Percentiles rank a stretch among this genome's conserved stretches.
phyloP scores from a whole-genome alignment of 2,797 vertebrate genomes.

The Poeciliopsis gracilis region DNA sequence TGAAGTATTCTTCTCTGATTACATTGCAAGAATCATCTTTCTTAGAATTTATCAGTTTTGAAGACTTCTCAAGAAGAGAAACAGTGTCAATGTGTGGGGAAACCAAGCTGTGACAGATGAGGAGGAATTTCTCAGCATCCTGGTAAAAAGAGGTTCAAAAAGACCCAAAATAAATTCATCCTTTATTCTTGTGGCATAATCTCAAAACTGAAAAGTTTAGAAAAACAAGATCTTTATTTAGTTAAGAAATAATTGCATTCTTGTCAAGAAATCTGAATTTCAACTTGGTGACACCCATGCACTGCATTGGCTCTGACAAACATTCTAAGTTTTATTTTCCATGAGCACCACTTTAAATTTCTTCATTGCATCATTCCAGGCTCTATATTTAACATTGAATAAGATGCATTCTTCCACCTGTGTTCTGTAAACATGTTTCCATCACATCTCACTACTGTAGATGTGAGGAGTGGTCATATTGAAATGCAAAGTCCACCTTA shows the following conservation, averaged over 20 bases:
- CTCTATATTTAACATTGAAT: too few species aligned
- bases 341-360: too few species aligned
- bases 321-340: too few species aligned
- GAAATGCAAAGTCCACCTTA: too few species aligned
- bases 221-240: not conserved
- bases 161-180: not conserved
- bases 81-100: slow-evolving; percentile 26
- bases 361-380: too few species aligned
- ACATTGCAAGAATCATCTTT: not conserved
- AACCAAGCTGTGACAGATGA: not conserved
- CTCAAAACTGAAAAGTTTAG: not conserved
- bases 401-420: too few species aligned
- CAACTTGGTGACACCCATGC: too few species aligned
- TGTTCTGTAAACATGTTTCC: too few species aligned
- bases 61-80: not conserved
- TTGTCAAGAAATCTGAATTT: not conserved
- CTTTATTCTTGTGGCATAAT: not conserved
- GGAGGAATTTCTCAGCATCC: not conserved
- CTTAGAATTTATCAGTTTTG: not conserved
- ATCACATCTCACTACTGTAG: too few species aligned
- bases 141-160: not conserved
- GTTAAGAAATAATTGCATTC: not conserved
- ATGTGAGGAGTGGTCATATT: too few species aligned
- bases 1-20: not conserved
- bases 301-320: too few species aligned